These are phyloP conservation scores for Catharus ustulatus DNA, from an alignment of 2,797 vertebrate genomes.

Conservation along the genomic window DNA sequence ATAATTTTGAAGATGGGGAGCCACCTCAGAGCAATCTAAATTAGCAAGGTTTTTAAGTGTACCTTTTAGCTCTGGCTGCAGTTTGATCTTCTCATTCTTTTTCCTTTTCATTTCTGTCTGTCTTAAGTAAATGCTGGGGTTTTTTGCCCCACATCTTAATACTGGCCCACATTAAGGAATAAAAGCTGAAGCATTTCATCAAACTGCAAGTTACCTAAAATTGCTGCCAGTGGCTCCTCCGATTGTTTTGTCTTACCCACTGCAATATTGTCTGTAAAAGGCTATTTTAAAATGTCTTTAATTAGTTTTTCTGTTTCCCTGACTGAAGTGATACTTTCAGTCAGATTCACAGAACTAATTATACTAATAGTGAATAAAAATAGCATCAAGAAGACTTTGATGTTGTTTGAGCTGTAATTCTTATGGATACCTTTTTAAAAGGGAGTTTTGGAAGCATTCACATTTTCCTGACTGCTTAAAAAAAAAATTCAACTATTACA, in stretches of 20 bases:
- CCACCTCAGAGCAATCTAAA: conserved; percentile 26
- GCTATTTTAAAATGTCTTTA: not conserved
- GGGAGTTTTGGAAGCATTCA: not conserved
- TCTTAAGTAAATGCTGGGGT: not conserved
- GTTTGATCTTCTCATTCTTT: not conserved
- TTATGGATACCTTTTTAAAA: not conserved
- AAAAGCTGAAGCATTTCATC: not conserved
- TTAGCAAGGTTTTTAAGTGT: not conserved
- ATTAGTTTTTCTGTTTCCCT: not conserved
- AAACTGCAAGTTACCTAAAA: not conserved
- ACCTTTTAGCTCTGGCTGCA: not conserved
- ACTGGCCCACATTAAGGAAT: not conserved
- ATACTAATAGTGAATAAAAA: not conserved
- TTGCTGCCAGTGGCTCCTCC: fast-evolving
- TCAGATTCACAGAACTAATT: not conserved
- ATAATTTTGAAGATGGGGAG: conserved; percentile 9
- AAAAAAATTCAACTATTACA: not conserved
- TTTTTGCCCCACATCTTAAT: not conserved
- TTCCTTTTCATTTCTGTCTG: not conserved
- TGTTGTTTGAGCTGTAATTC: not conserved
- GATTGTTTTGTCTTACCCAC: not conserved
- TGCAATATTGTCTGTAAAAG: not conserved
- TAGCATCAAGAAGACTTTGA: not conserved
- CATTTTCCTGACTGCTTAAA: not conserved
- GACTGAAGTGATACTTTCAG: not conserved